These are phyloP conservation scores for Poliocrania exsul DNA, from an alignment of 2,797 vertebrate species.

Conservation along the genomic window DNA sequence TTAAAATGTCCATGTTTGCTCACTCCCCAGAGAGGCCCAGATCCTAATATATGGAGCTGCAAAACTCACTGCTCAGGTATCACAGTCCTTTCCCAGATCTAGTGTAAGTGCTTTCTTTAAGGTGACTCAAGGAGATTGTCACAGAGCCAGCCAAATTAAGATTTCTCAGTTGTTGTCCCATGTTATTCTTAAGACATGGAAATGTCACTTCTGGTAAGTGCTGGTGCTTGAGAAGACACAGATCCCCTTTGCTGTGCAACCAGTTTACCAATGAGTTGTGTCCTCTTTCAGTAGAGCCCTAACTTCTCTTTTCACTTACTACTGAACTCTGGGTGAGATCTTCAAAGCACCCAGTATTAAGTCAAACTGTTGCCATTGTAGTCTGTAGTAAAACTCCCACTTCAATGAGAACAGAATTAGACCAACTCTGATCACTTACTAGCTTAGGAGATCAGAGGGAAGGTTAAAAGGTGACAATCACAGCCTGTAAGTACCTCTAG, in stretches of 20 bases:
- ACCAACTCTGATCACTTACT: neutral
- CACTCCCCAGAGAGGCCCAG: neutral
- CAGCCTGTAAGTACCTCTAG: conserved; percentile 16
- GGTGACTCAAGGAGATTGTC: neutral
- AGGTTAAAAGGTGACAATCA: conserved; percentile 56
- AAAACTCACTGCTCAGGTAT: neutral
- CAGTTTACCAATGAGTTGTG: neutral
- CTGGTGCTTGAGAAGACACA: neutral
- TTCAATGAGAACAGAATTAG: conserved; percentile 31
- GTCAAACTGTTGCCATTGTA: conserved; percentile 2
- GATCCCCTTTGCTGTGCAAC: neutral
- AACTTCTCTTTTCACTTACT: neutral
- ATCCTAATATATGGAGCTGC: neutral
- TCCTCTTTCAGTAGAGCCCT: neutral
- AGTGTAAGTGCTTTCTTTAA: neutral
- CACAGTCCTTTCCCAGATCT: neutral
- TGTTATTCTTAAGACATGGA: neutral
- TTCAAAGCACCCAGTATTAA: conserved; percentile 3
- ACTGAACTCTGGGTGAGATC: neutral
- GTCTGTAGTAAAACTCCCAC: neutral
- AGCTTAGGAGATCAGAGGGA: conserved; percentile 50
- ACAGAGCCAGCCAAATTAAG: neutral
- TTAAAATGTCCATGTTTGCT: neutral
- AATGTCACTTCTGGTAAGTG: accelerated
- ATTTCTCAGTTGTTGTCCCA: neutral